These are phyloP conservation scores for Coregonus clupeaformis DNA, from an alignment of 2,113 vertebrate genomes.

Conservation along the genomic window DNA sequence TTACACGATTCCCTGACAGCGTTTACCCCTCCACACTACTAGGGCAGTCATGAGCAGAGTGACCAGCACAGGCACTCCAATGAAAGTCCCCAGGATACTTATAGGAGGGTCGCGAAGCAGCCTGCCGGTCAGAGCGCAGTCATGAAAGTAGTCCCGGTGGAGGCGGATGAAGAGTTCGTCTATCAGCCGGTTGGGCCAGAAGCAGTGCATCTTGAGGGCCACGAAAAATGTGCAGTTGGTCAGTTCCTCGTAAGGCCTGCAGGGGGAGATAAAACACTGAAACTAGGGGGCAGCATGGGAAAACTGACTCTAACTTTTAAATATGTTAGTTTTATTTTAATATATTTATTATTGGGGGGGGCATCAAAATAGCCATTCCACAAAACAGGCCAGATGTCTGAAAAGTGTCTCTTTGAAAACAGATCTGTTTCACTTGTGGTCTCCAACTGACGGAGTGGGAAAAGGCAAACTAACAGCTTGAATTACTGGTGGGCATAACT, in stretches of 20 bases:
- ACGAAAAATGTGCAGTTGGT: conserved; percentile 83
- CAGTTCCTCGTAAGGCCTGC: conserved; percentile 79
- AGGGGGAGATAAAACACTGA: conserved; percentile 19
- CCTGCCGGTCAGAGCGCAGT: conserved; percentile 80
- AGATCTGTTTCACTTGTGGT: not conserved
- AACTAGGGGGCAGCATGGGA: not conserved
- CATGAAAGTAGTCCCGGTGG: conserved; percentile 81
- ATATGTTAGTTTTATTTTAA: no score
- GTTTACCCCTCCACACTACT: conserved; percentile 89
- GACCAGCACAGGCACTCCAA: conserved; percentile 79
- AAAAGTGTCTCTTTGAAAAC: not conserved
- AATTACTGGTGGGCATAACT: no score
- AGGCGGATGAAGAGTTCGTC: conserved; percentile 82
- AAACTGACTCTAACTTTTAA: no score
- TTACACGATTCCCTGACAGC: conserved; percentile 77
- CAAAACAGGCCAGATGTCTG: not conserved
- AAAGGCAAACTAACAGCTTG: conserved; percentile 40
- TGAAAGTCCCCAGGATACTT: conserved; percentile 81
- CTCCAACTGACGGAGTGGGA: not conserved
- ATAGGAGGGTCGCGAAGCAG: conserved; percentile 79
- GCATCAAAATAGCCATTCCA: not conserved
- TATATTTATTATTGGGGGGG: no score
- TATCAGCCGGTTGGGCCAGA: conserved; percentile 84
- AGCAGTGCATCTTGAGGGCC: conserved; percentile 76
- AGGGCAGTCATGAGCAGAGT: conserved; percentile 83